phyloP scores from a whole-genome alignment of 2,888 invertebrate species.

The Athetis lepigone region DNA sequence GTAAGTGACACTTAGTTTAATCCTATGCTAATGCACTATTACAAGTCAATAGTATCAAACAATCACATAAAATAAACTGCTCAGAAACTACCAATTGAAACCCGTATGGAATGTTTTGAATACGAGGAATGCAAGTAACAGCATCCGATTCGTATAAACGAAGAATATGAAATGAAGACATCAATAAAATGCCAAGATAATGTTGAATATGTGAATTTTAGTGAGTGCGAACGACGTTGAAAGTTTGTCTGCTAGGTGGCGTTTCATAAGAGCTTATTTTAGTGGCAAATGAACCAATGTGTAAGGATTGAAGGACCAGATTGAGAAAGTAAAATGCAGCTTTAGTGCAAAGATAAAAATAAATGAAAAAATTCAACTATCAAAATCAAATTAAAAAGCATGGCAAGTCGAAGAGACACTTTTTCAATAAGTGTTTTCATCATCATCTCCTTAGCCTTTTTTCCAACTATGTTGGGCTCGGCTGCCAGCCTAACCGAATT shows the following conservation, averaged over 20 bases:
- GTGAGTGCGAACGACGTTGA: constrained; percentile 28
- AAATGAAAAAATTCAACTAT: too few species aligned
- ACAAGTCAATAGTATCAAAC: background rate
- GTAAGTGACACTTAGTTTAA: too few species aligned
- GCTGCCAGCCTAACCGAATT: too few species aligned
- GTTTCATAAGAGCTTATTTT: constrained; percentile 20
- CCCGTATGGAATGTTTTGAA: constrained; percentile 3
- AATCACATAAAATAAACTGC: background rate
- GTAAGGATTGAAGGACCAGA: constrained; percentile 11
- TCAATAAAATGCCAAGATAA: constrained; percentile 37
- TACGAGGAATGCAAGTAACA: constrained; percentile 33
- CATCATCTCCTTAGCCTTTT: too few species aligned
- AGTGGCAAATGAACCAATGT: constrained; percentile 45
- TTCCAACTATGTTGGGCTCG: too few species aligned
- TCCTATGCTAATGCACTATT: too few species aligned
- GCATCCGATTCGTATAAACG: constrained; percentile 24
- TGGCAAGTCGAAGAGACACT: too few species aligned
- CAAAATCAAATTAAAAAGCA: too few species aligned
- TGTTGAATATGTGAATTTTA: constrained; percentile 54
- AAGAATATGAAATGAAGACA: constrained; percentile 48
- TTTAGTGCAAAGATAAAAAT: too few species aligned
- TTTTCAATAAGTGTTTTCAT: too few species aligned
- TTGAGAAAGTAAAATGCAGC: constrained; percentile 7
- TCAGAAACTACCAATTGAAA: constrained; percentile 23
- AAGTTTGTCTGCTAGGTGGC: constrained; percentile 16